These are phyloP conservation scores for Calyptommatus sinebrachiatus DNA, from an alignment of 2,113 vertebrate species.

Conservation along the genomic window DNA sequence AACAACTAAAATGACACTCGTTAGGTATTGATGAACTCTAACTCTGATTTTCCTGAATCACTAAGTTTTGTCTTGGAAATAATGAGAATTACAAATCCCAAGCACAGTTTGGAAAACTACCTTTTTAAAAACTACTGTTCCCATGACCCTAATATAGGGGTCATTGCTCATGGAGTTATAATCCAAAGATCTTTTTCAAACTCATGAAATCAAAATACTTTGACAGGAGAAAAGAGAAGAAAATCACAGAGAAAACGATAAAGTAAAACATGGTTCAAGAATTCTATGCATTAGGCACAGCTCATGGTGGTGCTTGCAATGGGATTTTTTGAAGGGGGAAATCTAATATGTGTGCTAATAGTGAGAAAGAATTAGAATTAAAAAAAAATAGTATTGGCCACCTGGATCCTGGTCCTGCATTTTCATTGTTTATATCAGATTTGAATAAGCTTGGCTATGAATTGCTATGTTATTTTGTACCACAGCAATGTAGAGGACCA, in stretches of 20 bases:
- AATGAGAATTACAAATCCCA: not conserved
- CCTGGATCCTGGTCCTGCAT: not conserved
- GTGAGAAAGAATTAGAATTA: not conserved
- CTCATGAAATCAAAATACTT: too few relatives aligned
- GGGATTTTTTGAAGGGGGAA: not conserved
- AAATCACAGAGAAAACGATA: too few relatives aligned
- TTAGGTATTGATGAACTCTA: not conserved
- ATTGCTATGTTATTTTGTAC: slow-evolving; percentile 1
- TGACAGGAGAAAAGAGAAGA: too few relatives aligned
- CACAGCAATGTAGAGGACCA: slow-evolving; percentile 13
- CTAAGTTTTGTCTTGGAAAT: not conserved
- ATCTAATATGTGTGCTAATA: not conserved
- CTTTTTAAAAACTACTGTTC: too few relatives aligned
- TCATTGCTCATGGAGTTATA: too few relatives aligned
- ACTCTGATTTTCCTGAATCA: not conserved
- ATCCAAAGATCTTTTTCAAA: too few relatives aligned
- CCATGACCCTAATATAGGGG: too few relatives aligned
- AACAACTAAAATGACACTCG: not conserved
- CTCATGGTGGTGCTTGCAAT: too few relatives aligned
- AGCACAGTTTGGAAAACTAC: too few relatives aligned
- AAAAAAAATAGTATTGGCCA: not conserved
- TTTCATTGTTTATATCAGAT: slow-evolving; percentile 22
- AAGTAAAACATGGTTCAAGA: too few relatives aligned
- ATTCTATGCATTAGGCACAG: too few relatives aligned
- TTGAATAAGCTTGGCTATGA: slow-evolving; percentile 8